phyloP scores from a whole-genome alignment of 2,888 invertebrate genomes.

The Polyommatus iphigenia region DNA sequence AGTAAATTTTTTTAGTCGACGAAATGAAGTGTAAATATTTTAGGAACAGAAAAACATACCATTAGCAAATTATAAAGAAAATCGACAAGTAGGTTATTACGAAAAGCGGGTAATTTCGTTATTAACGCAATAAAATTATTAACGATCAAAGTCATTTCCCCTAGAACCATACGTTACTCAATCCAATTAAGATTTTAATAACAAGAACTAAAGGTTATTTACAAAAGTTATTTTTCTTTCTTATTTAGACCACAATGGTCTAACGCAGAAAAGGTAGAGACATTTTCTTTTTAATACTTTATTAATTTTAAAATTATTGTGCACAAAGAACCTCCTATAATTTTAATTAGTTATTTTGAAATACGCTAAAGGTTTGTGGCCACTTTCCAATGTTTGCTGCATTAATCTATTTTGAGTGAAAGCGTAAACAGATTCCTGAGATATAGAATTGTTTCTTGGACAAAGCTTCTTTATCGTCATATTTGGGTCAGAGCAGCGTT shows the following conservation, averaged over 20 bases:
- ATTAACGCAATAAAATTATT: background rate
- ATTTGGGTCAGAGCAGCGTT: constrained; percentile 6
- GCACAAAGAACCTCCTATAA: too few relatives aligned
- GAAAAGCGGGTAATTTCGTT: background rate
- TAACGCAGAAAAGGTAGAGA: background rate
- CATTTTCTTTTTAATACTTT: background rate
- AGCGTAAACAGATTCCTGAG: background rate
- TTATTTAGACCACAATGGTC: too few relatives aligned
- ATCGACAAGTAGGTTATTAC: background rate
- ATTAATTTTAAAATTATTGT: background rate
- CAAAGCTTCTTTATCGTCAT: constrained; percentile 22
- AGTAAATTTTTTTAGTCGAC: too few relatives aligned
- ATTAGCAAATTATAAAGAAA: background rate
- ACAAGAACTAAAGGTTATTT: background rate
- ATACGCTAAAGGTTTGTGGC: background rate
- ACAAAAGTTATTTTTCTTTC: background rate
- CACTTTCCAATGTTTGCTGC: background rate
- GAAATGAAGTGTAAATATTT: background rate
- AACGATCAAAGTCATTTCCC: background rate
- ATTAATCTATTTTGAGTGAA: background rate
- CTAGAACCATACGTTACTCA: background rate
- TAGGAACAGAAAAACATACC: background rate
- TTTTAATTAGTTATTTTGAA: background rate
- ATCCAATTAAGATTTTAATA: constrained; percentile 9
- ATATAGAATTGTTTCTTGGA: constrained; percentile 11